A percentile compares a stretch with the other conserved stretches of the same genome.
These are phyloP conservation scores for Ploceus nigricollis DNA, from an alignment of 2,113 vertebrate species.

Conservation along the genomic window DNA sequence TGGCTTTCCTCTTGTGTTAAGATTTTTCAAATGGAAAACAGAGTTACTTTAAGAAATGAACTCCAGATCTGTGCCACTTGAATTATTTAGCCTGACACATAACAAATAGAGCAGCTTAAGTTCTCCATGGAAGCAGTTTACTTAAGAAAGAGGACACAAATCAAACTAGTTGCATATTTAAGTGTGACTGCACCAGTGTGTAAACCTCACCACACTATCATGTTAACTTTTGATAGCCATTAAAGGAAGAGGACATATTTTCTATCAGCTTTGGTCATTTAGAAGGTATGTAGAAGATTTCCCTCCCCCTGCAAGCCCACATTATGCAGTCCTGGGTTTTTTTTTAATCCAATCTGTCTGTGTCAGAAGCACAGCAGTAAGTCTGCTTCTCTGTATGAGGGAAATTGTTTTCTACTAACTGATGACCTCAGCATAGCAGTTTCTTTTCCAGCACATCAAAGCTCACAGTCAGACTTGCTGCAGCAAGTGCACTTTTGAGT, in stretches of 20 bases:
- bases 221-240: slow-evolving; percentile 16
- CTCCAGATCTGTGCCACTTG: slow-evolving; percentile 1
- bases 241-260: slow-evolving; percentile 44
- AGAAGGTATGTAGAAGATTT: slow-evolving; percentile 46
- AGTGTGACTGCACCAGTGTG: neutral
- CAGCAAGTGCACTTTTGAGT: slow-evolving; percentile 75
- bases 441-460: slow-evolving; percentile 78
- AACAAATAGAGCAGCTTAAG: slow-evolving; percentile 15
- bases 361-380: slow-evolving; percentile 75
- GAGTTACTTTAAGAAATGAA: slow-evolving; percentile 18
- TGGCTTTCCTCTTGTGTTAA: neutral
- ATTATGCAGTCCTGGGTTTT: slow-evolving; percentile 61
- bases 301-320: slow-evolving; percentile 22
- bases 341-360: slow-evolving; percentile 66
- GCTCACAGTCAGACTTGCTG: slow-evolving; percentile 75
- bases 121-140: slow-evolving; percentile 25
- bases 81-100: slow-evolving; percentile 40
- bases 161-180: slow-evolving; percentile 36
- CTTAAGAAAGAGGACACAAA: slow-evolving; percentile 30
- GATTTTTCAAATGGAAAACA: slow-evolving; percentile 10
- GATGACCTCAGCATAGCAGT: slow-evolving; percentile 79
- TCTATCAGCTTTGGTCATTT: slow-evolving; percentile 57
- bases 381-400: slow-evolving; percentile 74
- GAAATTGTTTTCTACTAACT: slow-evolving; percentile 83
- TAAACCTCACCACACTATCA: neutral